A percentile compares a stretch with the other conserved stretches of the same genome.
phyloP scores from a whole-genome alignment of 2,113 vertebrate species.

The Pachycephala philippinensis region DNA sequence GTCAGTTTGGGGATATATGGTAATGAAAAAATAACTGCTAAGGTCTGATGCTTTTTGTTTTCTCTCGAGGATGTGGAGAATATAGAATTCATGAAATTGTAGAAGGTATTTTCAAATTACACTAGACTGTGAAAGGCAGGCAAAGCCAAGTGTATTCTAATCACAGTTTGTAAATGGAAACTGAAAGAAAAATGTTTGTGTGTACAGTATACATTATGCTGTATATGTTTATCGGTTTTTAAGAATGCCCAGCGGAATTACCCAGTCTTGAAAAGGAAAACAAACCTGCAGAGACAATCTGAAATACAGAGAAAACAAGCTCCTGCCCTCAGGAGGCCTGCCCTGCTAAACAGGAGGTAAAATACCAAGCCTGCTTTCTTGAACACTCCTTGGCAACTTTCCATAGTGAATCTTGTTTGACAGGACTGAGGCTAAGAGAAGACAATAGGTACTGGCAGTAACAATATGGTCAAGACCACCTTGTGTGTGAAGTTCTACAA shows the following conservation, averaged over 20 bases:
- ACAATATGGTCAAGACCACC: background rate
- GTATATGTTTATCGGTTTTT: background rate
- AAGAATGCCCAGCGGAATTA: slow-evolving; percentile 75
- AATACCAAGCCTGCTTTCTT: background rate
- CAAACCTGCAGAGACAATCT: slow-evolving; percentile 73
- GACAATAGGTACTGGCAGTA: background rate
- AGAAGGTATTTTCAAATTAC: background rate
- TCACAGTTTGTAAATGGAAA: background rate
- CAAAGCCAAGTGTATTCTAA: background rate
- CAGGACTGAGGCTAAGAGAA: background rate
- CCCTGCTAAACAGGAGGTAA: slow-evolving; percentile 83
- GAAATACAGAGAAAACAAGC: slow-evolving; percentile 77
- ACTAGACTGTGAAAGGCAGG: background rate
- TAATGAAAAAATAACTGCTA: background rate
- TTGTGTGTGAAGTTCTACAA: background rate
- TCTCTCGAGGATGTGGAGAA: background rate
- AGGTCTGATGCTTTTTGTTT: background rate
- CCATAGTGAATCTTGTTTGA: background rate
- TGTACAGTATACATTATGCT: background rate
- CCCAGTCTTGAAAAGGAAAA: slow-evolving; percentile 76
- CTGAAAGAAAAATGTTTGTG: background rate
- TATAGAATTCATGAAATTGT: background rate
- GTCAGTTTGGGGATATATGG: background rate
- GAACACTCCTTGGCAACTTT: background rate
- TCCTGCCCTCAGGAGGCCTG: slow-evolving; percentile 69